Percentiles rank a stretch among this genome's conserved stretches.
phyloP scores from a whole-genome alignment of 2,888 invertebrate species.

The Eumacrocentrus americanus region DNA sequence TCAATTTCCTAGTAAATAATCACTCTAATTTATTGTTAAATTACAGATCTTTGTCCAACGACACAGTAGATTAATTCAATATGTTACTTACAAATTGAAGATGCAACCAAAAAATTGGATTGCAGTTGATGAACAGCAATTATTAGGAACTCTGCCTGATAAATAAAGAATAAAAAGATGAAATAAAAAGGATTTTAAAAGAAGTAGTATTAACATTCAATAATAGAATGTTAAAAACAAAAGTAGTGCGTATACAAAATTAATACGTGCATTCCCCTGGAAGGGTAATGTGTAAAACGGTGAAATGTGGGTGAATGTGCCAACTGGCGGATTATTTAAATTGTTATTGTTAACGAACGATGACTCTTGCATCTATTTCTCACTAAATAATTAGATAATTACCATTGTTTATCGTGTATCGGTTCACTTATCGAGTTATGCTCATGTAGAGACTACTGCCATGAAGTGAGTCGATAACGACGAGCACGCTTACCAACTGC shows the following conservation, averaged over 20 bases:
- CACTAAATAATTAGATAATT: no score
- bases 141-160: no score
- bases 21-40: not conserved
- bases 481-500: no score
- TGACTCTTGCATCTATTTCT: constrained; percentile 5
- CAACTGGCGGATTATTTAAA: not conserved
- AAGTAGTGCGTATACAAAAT: not conserved
- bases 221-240: not conserved
- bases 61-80: not conserved
- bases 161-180: not conserved
- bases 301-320: not conserved
- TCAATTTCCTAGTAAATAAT: not conserved
- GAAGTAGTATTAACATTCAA: not conserved
- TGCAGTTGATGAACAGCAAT: no score
- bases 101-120: no score
- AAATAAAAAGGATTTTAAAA: not conserved
- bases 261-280: not conserved
- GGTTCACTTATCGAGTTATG: no score
- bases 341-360: constrained; percentile 1
- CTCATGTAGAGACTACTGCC: no score
- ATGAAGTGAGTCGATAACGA: no score
- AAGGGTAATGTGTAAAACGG: not conserved
- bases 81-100: not conserved
- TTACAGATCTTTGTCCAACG: not conserved
- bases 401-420: not conserved